Evolutionary conservation across 2,797 vertebrate species (phyloP), one percentile per base, ranked within the genome.

Genomic region (Hirundo rustica): DNA sequence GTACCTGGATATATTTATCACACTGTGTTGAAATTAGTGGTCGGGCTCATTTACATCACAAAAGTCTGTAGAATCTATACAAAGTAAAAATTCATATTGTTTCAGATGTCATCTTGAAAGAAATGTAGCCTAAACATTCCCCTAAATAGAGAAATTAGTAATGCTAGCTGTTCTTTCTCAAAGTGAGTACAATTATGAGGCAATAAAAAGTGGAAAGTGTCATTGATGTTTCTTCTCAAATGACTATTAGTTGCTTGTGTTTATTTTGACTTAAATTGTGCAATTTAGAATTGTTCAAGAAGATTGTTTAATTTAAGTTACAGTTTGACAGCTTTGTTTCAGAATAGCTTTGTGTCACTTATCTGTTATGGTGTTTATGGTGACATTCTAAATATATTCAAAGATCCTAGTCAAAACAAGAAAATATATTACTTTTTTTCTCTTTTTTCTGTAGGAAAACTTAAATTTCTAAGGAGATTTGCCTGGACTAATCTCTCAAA

Each of bases 231-330:
- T 93, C 54, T 60, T 91, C 62, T 72, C 13, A 91, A 89, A 75
- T 45, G 30, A 38, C 20, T 81, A 5, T 79, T 54, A n/a, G 44
- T 76, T 90, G 51, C 13, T 87, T 29, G 21, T 72, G 45, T 90
- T 94, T 87, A 73, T 77, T 96, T 90, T 91, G 32, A 91, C 75
- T 82, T 75, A 48, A 89, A 80, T 27, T 83, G 18, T 26, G 61
- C 42, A 53, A 36, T 78, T 89, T 50, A 30, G 11, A 74, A 51
- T 65, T 84, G 21, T 82, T 92, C 32, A 82, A 78, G 26, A 92
- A 89, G 47, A 11, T 51, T 89, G 10, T 29, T 79, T 82, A 38
- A 85, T 79, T 48, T 58, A 88, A n/a, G 14, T 88, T 95, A 77
- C 11, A 30, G 3, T 76, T 77, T 91, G 48, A 76, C 44, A 74